Percentiles rank a stretch among this genome's conserved stretches.
These are phyloP conservation scores for Tuberolachnus salignus DNA, from an alignment of 2,888 invertebrate genomes.

Conservation along the genomic window DNA sequence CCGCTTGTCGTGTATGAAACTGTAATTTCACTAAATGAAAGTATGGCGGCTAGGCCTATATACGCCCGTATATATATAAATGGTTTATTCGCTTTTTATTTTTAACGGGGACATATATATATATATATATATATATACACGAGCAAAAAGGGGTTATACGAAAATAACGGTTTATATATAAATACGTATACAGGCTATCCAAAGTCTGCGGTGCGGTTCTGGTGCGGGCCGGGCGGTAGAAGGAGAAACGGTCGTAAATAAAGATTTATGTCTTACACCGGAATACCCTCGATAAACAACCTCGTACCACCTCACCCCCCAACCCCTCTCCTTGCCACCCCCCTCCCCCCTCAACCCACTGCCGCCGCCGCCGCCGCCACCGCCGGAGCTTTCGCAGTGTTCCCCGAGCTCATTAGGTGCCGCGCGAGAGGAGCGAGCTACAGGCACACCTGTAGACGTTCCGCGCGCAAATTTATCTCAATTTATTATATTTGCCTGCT, in stretches of 20 bases:
- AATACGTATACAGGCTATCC: constrained; percentile 12
- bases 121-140: too few species aligned
- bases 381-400: constrained; percentile 24
- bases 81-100: constrained; percentile 13
- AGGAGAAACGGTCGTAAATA: constrained; percentile 39
- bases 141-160: constrained; percentile 25
- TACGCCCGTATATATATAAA: too few species aligned
- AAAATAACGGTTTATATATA: constrained; percentile 10
- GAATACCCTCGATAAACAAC: constrained; percentile 52
- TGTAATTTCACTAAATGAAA: constrained; percentile 24
- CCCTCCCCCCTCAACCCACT: neutral
- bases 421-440: too few species aligned
- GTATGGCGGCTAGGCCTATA: neutral
- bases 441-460: constrained; percentile 53
- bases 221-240: too few species aligned
- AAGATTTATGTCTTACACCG: constrained; percentile 52
- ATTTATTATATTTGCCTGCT: constrained; percentile 38
- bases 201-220: neutral
- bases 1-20: constrained; percentile 11
- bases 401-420: constrained; percentile 43
- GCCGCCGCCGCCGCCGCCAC: neutral
- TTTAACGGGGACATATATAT: constrained; percentile 1
- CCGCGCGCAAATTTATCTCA: constrained; percentile 37
- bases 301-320: neutral
- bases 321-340: neutral